Evolutionary conservation across 2,113 vertebrate species (phyloP).

Genomic region (Engystomops pustulosus): DNA sequence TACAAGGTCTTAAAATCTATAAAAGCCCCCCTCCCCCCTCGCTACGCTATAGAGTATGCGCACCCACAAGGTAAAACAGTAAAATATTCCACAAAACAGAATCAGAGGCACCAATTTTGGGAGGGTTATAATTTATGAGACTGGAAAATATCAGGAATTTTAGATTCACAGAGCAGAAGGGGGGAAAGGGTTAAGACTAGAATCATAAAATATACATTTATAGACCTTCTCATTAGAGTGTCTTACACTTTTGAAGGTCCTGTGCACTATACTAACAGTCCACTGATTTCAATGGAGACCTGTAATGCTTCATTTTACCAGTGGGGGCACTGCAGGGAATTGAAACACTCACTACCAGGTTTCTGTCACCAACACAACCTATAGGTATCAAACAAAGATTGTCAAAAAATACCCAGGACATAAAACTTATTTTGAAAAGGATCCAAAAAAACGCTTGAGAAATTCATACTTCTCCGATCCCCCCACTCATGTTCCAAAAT

Average conservation of each 20-base stretch:
- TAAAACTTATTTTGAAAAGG: too few species aligned
- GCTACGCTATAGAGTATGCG: slow-evolving; percentile 74
- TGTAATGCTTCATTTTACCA: not conserved
- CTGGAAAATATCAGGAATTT: slow-evolving; percentile 70
- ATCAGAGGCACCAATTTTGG: slow-evolving; percentile 83
- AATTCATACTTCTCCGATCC: too few species aligned
- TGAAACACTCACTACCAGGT: not conserved
- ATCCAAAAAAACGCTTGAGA: too few species aligned
- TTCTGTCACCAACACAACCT: not conserved
- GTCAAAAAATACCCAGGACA: too few species aligned
- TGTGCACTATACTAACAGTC: not conserved
- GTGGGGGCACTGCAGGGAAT: not conserved
- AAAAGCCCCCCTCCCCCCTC: slow-evolving; percentile 76
- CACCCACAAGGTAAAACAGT: slow-evolving; percentile 77
- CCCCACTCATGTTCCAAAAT: too few species aligned
- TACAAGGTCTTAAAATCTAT: slow-evolving; percentile 86
- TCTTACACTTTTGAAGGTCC: not conserved
- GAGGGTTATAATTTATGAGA: slow-evolving; percentile 75
- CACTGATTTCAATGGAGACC: not conserved
- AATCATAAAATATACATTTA: not conserved
- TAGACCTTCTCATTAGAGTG: not conserved
- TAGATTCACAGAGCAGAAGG: slow-evolving; percentile 83
- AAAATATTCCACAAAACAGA: slow-evolving; percentile 78
- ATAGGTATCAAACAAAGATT: not conserved
- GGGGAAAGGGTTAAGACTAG: slow-evolving; percentile 72